Conservation (phyloP, 1,140 invertebrate species). For the Ylistrum balloti region DNA sequence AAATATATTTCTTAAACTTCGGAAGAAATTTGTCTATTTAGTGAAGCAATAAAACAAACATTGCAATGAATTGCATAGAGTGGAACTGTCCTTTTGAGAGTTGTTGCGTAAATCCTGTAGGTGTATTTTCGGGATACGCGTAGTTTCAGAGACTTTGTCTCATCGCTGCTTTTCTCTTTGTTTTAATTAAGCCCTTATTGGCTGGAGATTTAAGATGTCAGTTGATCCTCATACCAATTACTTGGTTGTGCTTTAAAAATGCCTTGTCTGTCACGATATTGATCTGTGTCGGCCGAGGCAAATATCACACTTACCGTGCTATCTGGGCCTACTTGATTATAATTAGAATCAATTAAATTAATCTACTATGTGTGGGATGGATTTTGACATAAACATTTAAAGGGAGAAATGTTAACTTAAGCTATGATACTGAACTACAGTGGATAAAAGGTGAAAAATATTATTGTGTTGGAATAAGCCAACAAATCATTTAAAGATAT, state of each 20-base stretch:
- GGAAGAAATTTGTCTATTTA: slow-evolving; percentile 29
- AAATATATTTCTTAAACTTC: slow-evolving; percentile 12
- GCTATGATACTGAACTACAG: too few relatives aligned
- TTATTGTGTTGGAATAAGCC: too few relatives aligned
- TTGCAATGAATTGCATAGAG: slow-evolving; percentile 3
- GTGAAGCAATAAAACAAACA: not conserved
- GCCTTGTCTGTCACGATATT: slow-evolving; percentile 5
- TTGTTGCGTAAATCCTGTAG: not conserved
- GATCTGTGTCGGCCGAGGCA: not conserved
- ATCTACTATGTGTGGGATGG: not conserved
- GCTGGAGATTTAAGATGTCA: not conserved
- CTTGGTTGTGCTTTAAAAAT: slow-evolving; percentile 20
- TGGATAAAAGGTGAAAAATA: too few relatives aligned
- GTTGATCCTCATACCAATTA: slow-evolving; percentile 34
- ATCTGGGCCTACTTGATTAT: not conserved
- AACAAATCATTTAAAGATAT: too few relatives aligned
- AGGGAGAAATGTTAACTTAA: not conserved
- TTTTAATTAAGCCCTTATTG: slow-evolving; percentile 17
- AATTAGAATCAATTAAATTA: slow-evolving; percentile 36
- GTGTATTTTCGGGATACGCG: not conserved
- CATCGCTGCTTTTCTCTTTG: slow-evolving; percentile 14
- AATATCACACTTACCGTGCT: slow-evolving; percentile 13
- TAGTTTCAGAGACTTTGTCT: not conserved
- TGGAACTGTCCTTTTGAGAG: slow-evolving; percentile 23
- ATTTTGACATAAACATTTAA: not conserved